Base-by-base conservation (phyloP, 2,888 invertebrate species). In the Tillus elongatus region DNA sequence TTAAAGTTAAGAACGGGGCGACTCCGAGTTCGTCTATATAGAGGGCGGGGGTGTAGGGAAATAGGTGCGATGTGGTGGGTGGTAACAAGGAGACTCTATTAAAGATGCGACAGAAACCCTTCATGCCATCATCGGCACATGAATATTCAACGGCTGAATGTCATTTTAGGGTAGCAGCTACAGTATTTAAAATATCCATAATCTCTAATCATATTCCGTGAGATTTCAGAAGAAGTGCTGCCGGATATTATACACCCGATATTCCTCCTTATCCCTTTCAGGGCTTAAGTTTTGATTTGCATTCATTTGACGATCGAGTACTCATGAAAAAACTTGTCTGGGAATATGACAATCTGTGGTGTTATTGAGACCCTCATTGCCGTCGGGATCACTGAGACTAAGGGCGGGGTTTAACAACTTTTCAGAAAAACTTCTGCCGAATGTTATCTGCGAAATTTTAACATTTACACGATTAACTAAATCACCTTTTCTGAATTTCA, bases 111-210 rank as follows among this genome's bases (percentile, higher is more conserved):
- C 50, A 47, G 50, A 49, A 40, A 44, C 52, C 50, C 52, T 45
- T 49, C 44, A 45, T 48, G 48, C 53, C 53, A 51, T 55, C 53
- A 56, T 54, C 51, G 51, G 46, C 44, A 45, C 53, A 57, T 58
- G 58, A 58, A 58, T 58, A 58, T 58, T 58, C 58, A 58, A 47
- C 45, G 47, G 43, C 41, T 49, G 52, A 56, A 57, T 57, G 58
- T 54, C 57, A 54, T 57, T 58, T 56, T 39, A 45, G 46, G 51
- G 45, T 51, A 50, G 51, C 49, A 49, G 30, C 35, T 46, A 43
- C 52, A 55, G 52, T 57, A 58, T 58, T 58, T 58, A 57, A 58
- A 58, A 58, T 58, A 58, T 58, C 58, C 58, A 58, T 58, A 58
- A 58, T 57, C 56, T 52, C 53, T 54, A 55, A 58, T 58, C 57